These are phyloP conservation scores for Tetramorium alpestre DNA, from an alignment of 1,140 invertebrate genomes.

Conservation along the genomic window DNA sequence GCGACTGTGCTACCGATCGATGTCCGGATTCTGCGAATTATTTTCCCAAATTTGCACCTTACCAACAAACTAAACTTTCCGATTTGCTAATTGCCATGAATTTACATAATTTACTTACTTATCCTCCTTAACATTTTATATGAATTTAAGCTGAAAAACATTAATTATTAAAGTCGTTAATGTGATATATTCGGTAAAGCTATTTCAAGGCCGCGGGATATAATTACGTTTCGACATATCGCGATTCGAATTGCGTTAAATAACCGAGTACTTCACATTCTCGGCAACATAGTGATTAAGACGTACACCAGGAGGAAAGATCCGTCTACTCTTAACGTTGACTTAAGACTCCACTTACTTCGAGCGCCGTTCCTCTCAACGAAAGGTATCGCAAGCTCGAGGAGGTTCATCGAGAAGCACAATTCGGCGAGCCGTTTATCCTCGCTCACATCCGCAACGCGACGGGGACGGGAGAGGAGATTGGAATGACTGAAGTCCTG, in stretches of 20 bases:
- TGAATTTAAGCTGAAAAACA: not conserved
- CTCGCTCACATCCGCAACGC: slow-evolving; percentile 77
- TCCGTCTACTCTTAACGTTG: slow-evolving; percentile 40
- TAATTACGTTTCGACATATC: not conserved
- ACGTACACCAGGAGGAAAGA: slow-evolving; percentile 29
- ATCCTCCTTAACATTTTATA: not conserved
- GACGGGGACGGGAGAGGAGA: slow-evolving; percentile 64
- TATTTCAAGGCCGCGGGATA: not conserved
- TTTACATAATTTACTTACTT: not conserved
- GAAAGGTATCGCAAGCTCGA: slow-evolving; percentile 55
- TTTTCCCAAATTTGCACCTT: slow-evolving; percentile 1
- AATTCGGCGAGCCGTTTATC: slow-evolving; percentile 81
- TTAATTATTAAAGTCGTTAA: not conserved
- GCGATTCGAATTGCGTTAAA: not conserved
- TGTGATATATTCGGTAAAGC: not conserved
- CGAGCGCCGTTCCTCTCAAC: slow-evolving; percentile 47
- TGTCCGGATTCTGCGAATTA: not conserved
- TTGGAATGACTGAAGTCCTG: slow-evolving; percentile 72
- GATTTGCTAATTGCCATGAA: not conserved
- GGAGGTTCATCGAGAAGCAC: slow-evolving; percentile 79
- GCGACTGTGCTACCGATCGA: not conserved
- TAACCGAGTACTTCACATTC: not conserved
- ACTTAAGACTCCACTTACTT: slow-evolving; percentile 46
- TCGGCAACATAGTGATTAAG: slow-evolving; percentile 24
- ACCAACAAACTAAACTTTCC: not conserved